Conservation (phyloP, 2,113 vertebrate genomes). For the Solea solea region DNA sequence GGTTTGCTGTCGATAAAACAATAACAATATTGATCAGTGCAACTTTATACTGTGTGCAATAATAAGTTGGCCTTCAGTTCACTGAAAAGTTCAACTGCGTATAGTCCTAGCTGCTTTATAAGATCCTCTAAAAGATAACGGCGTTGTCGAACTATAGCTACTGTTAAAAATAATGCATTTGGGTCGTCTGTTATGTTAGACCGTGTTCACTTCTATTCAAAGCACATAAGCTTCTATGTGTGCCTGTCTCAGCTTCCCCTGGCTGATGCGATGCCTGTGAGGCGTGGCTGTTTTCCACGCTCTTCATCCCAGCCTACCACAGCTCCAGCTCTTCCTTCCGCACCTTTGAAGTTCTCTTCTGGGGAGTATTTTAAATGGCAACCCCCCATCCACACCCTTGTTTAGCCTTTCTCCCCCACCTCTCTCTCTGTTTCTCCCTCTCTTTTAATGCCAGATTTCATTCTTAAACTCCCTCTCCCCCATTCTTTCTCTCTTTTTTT, state of each 20-base stretch:
- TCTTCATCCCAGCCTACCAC: slow-evolving; percentile 56
- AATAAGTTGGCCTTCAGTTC: not conserved
- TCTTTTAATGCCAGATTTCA: slow-evolving; percentile 49
- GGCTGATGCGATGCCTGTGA: slow-evolving; percentile 67
- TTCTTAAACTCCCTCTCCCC: slow-evolving; percentile 52
- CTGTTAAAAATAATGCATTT: slow-evolving; percentile 9
- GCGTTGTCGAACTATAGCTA: slow-evolving; percentile 4
- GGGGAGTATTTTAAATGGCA: slow-evolving; percentile 70
- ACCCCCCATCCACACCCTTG: slow-evolving; percentile 50
- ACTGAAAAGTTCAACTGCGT: no score
- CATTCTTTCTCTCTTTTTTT: slow-evolving; percentile 11
- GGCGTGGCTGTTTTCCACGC: slow-evolving; percentile 81
- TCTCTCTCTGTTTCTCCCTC: slow-evolving; percentile 17
- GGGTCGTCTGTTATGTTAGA: slow-evolving; percentile 21
- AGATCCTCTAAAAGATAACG: not conserved
- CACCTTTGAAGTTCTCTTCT: slow-evolving; percentile 64
- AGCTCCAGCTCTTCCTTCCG: slow-evolving; percentile 50
- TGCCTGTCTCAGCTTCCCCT: slow-evolving; percentile 54
- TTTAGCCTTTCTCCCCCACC: slow-evolving; percentile 37
- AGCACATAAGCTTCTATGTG: slow-evolving; percentile 45
- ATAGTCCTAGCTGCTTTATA: no score
- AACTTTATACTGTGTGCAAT: not conserved
- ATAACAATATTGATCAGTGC: not conserved
- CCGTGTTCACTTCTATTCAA: slow-evolving; percentile 39
- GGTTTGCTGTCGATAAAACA: not conserved